These are phyloP conservation scores for Cinara cedri DNA, from an alignment of 2,888 invertebrate species.

Conservation along the genomic window DNA sequence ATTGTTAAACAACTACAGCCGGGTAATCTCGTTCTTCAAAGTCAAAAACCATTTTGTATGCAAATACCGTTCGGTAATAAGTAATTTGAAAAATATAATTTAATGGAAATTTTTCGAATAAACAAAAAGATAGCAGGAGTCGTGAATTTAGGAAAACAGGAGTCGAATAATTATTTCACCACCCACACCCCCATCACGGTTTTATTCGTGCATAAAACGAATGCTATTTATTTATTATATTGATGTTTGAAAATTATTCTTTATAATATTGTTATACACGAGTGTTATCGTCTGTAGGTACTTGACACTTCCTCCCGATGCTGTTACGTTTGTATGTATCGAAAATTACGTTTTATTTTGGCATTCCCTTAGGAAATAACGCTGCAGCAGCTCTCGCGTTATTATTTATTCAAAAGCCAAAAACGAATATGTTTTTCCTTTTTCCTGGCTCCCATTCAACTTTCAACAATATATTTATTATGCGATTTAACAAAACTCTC, in stretches of 20 bases:
- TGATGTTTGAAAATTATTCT: conserved; percentile 53
- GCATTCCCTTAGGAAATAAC: conserved; percentile 56
- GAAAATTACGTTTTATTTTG: conserved; percentile 57
- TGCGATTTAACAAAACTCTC: conserved; percentile 54
- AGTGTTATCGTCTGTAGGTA: conserved; percentile 42
- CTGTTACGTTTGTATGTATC: conserved; percentile 49
- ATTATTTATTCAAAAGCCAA: conserved; percentile 57
- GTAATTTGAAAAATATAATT: conserved; percentile 35
- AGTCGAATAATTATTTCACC: background rate
- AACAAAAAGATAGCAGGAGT: too few species aligned
- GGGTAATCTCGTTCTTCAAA: conserved; percentile 10
- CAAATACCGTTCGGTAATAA: conserved; percentile 29
- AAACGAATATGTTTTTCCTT: conserved; percentile 56
- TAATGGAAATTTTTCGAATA: conserved; percentile 25
- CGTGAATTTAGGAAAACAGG: background rate
- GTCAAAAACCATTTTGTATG: conserved; percentile 50
- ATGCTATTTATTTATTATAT: conserved; percentile 39
- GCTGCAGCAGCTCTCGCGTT: conserved; percentile 31
- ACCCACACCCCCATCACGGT: background rate
- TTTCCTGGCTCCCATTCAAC: conserved; percentile 54
- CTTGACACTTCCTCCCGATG: conserved; percentile 33
- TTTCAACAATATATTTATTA: conserved; percentile 56
- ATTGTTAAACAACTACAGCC: conserved; percentile 34
- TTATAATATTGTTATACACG: conserved; percentile 13
- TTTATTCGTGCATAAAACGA: background rate